Conservation (phyloP, 2,113 vertebrate genomes). For the Corapipo altera region DNA sequence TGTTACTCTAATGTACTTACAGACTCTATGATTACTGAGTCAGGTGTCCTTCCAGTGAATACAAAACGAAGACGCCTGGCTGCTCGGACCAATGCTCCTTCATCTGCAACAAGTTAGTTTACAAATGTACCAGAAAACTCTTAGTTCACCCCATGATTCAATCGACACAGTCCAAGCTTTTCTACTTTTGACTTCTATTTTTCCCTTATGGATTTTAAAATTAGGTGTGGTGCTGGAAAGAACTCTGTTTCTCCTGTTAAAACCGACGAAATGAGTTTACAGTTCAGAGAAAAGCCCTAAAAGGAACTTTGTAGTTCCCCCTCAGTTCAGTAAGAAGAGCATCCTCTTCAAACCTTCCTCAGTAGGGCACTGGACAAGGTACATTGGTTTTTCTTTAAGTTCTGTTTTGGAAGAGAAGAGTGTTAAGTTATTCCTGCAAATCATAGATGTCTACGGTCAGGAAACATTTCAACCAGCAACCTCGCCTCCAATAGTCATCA, state of each 20-base stretch:
- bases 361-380: not conserved
- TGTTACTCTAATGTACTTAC: constrained; percentile 73
- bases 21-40: constrained; percentile 90
- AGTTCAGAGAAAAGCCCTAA: not conserved
- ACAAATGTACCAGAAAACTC: not conserved
- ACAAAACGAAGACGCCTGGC: constrained; percentile 89
- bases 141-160: not conserved
- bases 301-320: not conserved
- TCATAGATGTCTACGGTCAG: not conserved
- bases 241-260: not conserved
- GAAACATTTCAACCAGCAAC: not conserved
- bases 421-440: not conserved
- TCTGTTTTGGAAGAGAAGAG: not conserved
- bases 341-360: not conserved
- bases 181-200: not conserved
- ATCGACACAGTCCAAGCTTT: not conserved
- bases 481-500: not conserved
- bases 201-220: not conserved
- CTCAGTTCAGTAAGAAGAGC: not conserved
- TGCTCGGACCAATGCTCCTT: constrained; percentile 94
- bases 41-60: constrained; percentile 94
- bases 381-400: not conserved
- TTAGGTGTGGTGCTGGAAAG: not conserved
- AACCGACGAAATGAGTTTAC: not conserved
- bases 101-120: constrained; percentile 79